These are phyloP conservation scores for Cyphomyrus plagiostoma DNA, from an alignment of 2,113 vertebrate species.

Conservation along the genomic window DNA sequence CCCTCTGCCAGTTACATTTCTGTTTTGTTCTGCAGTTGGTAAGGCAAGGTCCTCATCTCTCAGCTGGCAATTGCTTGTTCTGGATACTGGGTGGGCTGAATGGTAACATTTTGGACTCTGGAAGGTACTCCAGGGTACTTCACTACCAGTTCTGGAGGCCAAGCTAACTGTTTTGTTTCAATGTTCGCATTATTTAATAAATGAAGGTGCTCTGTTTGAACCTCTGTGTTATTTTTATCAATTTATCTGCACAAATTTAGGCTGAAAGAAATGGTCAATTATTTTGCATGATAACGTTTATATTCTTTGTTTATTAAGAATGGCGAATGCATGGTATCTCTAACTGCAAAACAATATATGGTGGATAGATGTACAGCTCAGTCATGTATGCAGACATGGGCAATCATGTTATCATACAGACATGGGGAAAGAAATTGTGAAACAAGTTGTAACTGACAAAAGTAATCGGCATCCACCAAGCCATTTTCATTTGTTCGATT, in stretches of 20 bases:
- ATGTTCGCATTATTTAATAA: conserved; percentile 51
- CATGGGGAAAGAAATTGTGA: not conserved
- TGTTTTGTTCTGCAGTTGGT: not conserved
- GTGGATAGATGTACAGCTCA: not conserved
- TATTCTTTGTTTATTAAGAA: not conserved
- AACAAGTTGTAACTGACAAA: not conserved
- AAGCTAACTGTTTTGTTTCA: conserved; percentile 21
- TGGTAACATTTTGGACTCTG: not conserved
- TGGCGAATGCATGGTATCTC: not conserved
- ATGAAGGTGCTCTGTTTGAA: conserved; percentile 40
- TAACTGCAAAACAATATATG: not conserved
- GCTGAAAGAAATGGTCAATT: not conserved
- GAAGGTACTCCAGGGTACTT: not conserved
- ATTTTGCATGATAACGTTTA: not conserved
- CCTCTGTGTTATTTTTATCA: not conserved
- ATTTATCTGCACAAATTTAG: not conserved
- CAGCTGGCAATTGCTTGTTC: not conserved
- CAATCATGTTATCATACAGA: not conserved
- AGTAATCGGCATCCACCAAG: not conserved
- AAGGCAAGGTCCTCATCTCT: not conserved
- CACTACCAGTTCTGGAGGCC: not conserved
- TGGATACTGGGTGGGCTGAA: not conserved
- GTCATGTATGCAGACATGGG: not conserved
- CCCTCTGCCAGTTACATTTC: not conserved
- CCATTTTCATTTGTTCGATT: not conserved